Evolutionary conservation across 2,113 vertebrate species (phyloP), one percentile per base, ranked within the genome.

Genomic region (Paramormyrops kingsleyae): DNA sequence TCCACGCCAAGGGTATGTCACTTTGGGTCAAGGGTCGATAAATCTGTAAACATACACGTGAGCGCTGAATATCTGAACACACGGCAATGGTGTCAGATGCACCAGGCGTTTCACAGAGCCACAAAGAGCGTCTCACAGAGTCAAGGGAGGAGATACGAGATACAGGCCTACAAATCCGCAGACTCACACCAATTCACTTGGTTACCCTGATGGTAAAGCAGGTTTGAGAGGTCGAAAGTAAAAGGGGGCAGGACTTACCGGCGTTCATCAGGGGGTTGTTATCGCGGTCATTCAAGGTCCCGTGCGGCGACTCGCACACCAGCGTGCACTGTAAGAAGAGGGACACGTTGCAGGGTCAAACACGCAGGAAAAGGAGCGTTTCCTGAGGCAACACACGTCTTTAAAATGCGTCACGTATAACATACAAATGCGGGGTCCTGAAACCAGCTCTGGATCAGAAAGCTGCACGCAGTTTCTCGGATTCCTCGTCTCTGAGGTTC

Each of bases 221-320:
- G 53, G 53, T 66, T 42, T 21, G 66, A 44, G 89, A 89, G 49
- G 59, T 8, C 53, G 17, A 88, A 90, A 90, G 53, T 5, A 77
- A 9, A 35, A 35, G 70, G 53, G 87, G 50, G 88, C 62, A 70
- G n/a, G 35, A 91, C 94, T 87, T 96, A 99, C 99, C 98, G 90
- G 97, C 95, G 39, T 97, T 98, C 92, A 99, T 94, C 47, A 97
- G 96, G n/a, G 96, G 97, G 62, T 95, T 94, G 91, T 94, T 96
- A 92, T 98, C 98, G 93, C 95, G 97, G 74, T 96, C 94, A 4
- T 92, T 94, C 88, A 94, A 47, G 74, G 93, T 94, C 90, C 97
- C 95, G 39, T 96, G 93, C 39, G 95, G 94, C 4, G 97, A 97
- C 88, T 98, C 98, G 93, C 92, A 98, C 74, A 98, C 96, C 94